Base-by-base conservation (phyloP, 2,888 invertebrate genomes). In the Tenthredo notha region DNA sequence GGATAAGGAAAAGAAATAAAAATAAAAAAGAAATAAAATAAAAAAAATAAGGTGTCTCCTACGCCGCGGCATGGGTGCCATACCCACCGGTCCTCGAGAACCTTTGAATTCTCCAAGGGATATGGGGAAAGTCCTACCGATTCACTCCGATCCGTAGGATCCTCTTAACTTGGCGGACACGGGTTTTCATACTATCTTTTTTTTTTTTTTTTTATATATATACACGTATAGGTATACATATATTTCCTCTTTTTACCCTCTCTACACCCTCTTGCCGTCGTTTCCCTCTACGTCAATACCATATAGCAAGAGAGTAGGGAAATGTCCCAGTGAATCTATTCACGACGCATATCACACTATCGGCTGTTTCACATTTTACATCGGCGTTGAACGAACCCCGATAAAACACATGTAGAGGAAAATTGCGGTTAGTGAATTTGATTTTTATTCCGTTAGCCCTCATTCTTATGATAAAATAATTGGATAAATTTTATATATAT, bases 291-390 rank as follows among this genome's bases (percentile, higher is more conserved):
- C 61, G 61, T 58, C 61, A 40, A 33, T 58, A 80, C 78, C 58
- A 5, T 15, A 21, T 40, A n/a, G 58, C 1, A 21, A 80, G 58
- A 58, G 61, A 61, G 58, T n/a, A 61, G 47, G 40, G 40, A 33
- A 40, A 40, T 37, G 37, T 80, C n/a, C 78, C 61, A 21, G 58
- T n/a, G 61, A 80, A 61, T 80, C 78, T 58, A 80, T 80, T 80
- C 78, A 33, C 33, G 50, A 54, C 47, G 77, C 54, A 77, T 75
- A 15, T n/a, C 21, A 21, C 61, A 40, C 50, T 80, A 80, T 61
- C 40, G 78, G 58, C 40, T 80, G 78, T 61, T 80, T 80, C 78
- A 80, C 61, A 80, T 80, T 80, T 61, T 37, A 80, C 78, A 61
- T 21, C 58, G 37, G 18, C 29, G 54, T 54, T 74, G 15, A 18